A percentile compares a stretch with the other conserved stretches of the same genome.
These are phyloP conservation scores for Pherbina coryleti DNA, from an alignment of 2,888 invertebrate species.

Conservation along the genomic window DNA sequence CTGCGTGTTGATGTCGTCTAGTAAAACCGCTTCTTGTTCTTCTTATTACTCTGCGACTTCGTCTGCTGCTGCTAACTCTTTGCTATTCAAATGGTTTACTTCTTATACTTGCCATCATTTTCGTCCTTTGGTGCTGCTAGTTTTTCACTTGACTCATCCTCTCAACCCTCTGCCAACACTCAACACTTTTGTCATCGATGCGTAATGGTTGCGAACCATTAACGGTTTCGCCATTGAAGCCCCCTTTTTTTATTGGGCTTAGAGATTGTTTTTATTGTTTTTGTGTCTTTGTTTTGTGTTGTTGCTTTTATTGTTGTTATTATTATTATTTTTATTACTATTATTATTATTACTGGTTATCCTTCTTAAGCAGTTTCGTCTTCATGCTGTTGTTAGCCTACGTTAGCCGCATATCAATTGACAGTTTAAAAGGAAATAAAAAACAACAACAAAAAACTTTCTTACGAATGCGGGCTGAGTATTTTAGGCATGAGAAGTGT, in stretches of 20 bases:
- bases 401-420: constrained; percentile 22
- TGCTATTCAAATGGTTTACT: neutral
- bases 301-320: neutral
- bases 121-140: neutral
- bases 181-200: constrained; percentile 11
- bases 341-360: neutral
- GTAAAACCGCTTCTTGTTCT: neutral
- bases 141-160: neutral
- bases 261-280: neutral
- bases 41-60: neutral
- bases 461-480: no score
- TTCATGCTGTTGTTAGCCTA: neutral
- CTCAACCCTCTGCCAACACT: neutral
- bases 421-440: no score
- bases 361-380: neutral
- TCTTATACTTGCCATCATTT: neutral
- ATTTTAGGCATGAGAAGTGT: no score
- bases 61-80: neutral
- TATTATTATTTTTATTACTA: neutral
- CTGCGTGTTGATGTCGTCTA: neutral
- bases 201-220: constrained; percentile 27
- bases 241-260: neutral
- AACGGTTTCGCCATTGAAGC: constrained; percentile 12
- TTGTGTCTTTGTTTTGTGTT: neutral
- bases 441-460: no score